These are phyloP conservation scores for Pardosa pseudoannulata DNA, from an alignment of 2,888 invertebrate genomes.

Conservation along the genomic window DNA sequence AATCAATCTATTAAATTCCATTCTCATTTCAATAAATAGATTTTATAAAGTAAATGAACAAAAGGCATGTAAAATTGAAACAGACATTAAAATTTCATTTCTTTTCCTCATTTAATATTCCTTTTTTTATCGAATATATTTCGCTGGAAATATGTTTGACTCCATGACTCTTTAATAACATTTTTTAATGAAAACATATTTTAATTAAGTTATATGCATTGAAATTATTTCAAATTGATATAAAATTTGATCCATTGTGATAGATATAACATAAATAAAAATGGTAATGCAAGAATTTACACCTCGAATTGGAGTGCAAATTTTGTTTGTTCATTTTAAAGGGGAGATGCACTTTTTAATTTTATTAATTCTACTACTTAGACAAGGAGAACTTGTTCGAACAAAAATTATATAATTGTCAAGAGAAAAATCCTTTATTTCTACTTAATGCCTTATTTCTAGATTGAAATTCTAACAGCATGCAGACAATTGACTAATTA, in stretches of 20 bases:
- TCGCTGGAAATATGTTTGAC: too few species aligned
- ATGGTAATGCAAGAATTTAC: not conserved
- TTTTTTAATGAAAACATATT: too few species aligned
- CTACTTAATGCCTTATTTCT: not conserved
- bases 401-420: not conserved
- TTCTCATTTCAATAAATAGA: too few species aligned
- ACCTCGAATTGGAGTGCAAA: not conserved
- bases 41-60: too few species aligned
- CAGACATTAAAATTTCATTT: too few species aligned
- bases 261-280: not conserved
- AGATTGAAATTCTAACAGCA: not conserved
- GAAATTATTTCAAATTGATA: too few species aligned
- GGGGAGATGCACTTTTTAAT: not conserved
- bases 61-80: too few species aligned
- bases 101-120: too few species aligned
- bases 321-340: not conserved
- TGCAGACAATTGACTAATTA: slow-evolving; percentile 9
- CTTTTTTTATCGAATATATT: too few species aligned
- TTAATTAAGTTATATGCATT: too few species aligned
- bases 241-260: not conserved
- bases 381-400: not conserved
- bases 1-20: too few species aligned
- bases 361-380: not conserved
- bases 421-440: slow-evolving; percentile 2
- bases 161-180: too few species aligned